Base-by-base conservation (phyloP, 2,888 invertebrate species). In the Nemotelus pantherinus region DNA sequence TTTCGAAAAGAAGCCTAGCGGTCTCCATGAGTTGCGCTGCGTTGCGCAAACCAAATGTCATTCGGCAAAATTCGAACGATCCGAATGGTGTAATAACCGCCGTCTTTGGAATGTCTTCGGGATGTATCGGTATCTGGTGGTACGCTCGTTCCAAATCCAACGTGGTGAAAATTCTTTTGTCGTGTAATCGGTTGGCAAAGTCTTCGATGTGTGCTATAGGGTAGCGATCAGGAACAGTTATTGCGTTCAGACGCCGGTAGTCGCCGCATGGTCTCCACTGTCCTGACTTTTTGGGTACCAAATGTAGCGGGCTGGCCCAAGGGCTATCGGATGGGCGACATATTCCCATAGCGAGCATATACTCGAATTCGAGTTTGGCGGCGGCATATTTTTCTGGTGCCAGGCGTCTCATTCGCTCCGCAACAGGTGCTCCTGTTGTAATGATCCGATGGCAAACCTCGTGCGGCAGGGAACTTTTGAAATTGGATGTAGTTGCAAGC, bases 241-340 rank as follows among this genome's bases (percentile, higher is more conserved):
- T 70, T 0, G 78, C 75, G 65, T 84, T 84, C 0, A 84, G 77
- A 2, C 48, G 44, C 0, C 85, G 76, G 76, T 83, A 85, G 57
- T 85, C 83, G 0, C 83, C 83, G 68, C 83, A 83, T 0, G 83
- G 82, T 10, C 84, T 48, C 83, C 83, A 83, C 6, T 3, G 6
- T 1, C 50, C 53, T 43, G 50, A 43, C n/a, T 7, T 78, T 82
- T 83, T 43, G 78, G 80, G 25, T 80, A 81, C 77, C 83, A 70
- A 74, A 83, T 83, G 0, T 87, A 63, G 80, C 1, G 85, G 87
- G 76, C 82, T 84, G 0, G 86, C 82, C 86, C 85, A 87, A 0
- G 81, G 79, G 48, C 85, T 84, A 6, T 82, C 83, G 0, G 86
- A 86, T 0, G 85, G 86, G 3, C 85, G 81, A 53, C 85, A 84